A percentile compares a stretch with the other conserved stretches of the same genome.
phyloP scores from a whole-genome alignment of 2,113 vertebrate genomes.

The Entomyzon cyanotis region DNA sequence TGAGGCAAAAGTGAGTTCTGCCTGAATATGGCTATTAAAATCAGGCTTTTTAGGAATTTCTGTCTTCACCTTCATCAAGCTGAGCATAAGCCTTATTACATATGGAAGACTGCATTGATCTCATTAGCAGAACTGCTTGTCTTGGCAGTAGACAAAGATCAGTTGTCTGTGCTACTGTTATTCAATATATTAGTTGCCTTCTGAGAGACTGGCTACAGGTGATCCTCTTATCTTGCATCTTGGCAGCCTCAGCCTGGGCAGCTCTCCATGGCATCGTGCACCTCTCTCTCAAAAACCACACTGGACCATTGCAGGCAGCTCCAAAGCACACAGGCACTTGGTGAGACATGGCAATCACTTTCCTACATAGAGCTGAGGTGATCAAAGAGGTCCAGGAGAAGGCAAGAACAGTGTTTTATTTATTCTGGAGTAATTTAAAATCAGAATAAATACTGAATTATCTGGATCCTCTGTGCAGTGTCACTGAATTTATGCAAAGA shows the following conservation, averaged over 20 bases:
- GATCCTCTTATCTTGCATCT: neutral
- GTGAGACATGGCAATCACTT: neutral
- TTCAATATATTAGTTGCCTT: neutral
- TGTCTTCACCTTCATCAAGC: conserved; percentile 29
- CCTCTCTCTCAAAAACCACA: neutral
- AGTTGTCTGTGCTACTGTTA: neutral
- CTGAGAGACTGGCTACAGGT: neutral
- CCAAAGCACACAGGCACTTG: neutral
- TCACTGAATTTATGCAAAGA: neutral
- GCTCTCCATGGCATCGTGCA: neutral
- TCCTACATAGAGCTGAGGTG: neutral
- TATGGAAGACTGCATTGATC: conserved; percentile 34
- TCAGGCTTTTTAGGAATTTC: conserved; percentile 1
- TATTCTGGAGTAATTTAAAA: neutral
- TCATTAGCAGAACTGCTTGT: conserved; percentile 12
- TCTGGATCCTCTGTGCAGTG: neutral
- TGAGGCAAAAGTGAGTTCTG: neutral
- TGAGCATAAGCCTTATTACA: conserved; percentile 43
- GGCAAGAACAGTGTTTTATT: neutral
- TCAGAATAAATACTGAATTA: neutral
- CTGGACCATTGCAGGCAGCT: neutral
- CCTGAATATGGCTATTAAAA: neutral
- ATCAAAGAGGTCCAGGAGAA: neutral
- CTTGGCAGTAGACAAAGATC: conserved; percentile 28
- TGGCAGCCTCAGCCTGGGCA: neutral